Evolutionary conservation across 2,797 vertebrate genomes (phyloP).

Genomic region (Toxotes lorentzi): DNA sequence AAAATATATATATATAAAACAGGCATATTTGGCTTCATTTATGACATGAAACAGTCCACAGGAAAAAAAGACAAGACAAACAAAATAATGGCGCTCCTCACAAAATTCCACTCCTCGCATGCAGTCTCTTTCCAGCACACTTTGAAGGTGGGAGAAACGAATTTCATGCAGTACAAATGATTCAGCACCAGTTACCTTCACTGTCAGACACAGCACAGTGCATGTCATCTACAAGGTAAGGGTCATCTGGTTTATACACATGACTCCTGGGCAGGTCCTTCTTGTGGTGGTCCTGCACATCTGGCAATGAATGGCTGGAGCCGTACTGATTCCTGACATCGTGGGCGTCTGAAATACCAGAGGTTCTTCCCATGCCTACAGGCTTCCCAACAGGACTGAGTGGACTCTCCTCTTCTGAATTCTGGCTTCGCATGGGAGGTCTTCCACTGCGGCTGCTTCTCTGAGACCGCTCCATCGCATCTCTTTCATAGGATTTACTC

Average conservation of each 20-base stretch:
- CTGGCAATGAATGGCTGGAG: conserved; percentile 98
- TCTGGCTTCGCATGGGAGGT: conserved; percentile 92
- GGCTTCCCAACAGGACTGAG: conserved; percentile 95
- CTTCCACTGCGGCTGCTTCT: conserved; percentile 89
- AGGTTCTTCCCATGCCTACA: conserved; percentile 87
- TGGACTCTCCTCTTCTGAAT: conserved; percentile 97
- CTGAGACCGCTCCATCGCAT: conserved; percentile 91
- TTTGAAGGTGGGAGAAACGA: conserved; percentile 38
- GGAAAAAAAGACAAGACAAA: conserved; percentile 57
- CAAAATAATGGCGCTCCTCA: conserved; percentile 56
- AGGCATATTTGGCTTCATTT: conserved; percentile 87
- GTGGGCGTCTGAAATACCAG: conserved; percentile 87
- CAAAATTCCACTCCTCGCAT: conserved; percentile 76
- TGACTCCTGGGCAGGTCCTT: conserved; percentile 97
- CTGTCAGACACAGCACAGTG: conserved; percentile 99
- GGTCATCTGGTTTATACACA: conserved; percentile 96
- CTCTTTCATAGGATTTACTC: conserved; percentile 95
- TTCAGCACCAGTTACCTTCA: conserved; percentile 99
- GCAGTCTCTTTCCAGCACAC: conserved; percentile 75
- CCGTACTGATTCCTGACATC: conserved; percentile 96
- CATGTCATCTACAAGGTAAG: conserved; percentile 97
- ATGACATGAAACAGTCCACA: conserved; percentile 69
- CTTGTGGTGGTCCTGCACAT: conserved; percentile 98
- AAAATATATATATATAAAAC: conserved; percentile 72
- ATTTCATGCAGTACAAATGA: conserved; percentile 70